phyloP scores from a whole-genome alignment of 2,113 vertebrate genomes.

The Salminus brasiliensis region DNA sequence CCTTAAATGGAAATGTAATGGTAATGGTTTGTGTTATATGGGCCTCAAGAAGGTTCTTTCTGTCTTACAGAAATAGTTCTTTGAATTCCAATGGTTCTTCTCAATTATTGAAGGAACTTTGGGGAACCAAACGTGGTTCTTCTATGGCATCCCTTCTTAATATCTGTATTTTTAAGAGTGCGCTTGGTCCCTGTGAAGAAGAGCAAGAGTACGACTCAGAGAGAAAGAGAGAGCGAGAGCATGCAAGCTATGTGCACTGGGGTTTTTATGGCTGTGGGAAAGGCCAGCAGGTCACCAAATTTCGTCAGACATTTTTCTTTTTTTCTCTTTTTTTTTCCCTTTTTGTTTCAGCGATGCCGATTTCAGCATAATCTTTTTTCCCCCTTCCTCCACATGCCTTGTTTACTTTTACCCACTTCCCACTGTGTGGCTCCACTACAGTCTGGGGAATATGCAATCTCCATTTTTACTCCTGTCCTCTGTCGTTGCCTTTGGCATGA shows the following conservation, averaged over 20 bases:
- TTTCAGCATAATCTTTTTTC: slow-evolving; percentile 46
- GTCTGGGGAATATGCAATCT: slow-evolving; percentile 47
- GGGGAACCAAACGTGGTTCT: neutral
- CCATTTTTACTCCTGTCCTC: slow-evolving; percentile 14
- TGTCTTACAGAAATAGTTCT: no score
- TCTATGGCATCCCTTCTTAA: no score
- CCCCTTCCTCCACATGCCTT: slow-evolving; percentile 42
- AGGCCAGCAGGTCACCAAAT: slow-evolving; percentile 61
- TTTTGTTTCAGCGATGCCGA: slow-evolving; percentile 36
- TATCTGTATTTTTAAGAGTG: neutral
- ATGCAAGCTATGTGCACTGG: slow-evolving; percentile 42
- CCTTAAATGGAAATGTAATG: no score
- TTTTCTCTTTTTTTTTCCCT: slow-evolving; percentile 24
- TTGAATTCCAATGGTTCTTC: no score
- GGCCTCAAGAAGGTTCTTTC: no score
- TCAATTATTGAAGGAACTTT: neutral
- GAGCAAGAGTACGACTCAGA: slow-evolving; percentile 28
- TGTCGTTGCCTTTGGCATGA: slow-evolving; percentile 42
- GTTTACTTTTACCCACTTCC: slow-evolving; percentile 61
- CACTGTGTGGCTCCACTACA: slow-evolving; percentile 54
- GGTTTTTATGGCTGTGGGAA: slow-evolving; percentile 63
- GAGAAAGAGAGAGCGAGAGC: slow-evolving; percentile 22
- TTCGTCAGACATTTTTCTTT: slow-evolving; percentile 56
- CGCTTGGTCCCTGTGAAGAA: slow-evolving; percentile 10
- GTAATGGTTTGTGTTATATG: no score